Conservation (phyloP, 2,113 vertebrate species). For the Lutjanus erythropterus region DNA sequence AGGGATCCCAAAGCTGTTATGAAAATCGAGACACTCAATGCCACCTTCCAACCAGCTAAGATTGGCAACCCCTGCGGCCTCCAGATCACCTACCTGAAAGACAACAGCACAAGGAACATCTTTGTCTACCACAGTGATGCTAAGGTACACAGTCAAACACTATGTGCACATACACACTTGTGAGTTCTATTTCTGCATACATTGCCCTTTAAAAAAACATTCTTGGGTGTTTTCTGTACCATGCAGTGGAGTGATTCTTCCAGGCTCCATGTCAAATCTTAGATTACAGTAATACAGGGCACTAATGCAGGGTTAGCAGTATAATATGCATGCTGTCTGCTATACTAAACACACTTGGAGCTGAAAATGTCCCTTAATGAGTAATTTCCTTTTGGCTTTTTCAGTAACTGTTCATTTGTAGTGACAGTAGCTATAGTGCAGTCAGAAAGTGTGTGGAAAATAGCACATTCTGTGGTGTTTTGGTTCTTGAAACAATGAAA, state of each 20-base stretch:
- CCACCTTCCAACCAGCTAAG: constrained; percentile 94
- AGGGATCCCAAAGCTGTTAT: constrained; percentile 95
- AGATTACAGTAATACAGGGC: background rate
- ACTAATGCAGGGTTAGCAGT: background rate
- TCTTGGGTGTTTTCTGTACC: background rate
- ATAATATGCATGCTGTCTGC: background rate
- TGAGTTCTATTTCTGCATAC: background rate
- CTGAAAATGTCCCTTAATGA: constrained; percentile 1
- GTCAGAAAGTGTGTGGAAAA: background rate
- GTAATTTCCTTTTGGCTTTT: background rate
- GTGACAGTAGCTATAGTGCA: background rate
- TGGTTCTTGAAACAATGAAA: background rate
- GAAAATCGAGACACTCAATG: constrained; percentile 94
- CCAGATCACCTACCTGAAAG: constrained; percentile 96
- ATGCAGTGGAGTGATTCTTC: background rate
- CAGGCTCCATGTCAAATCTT: background rate
- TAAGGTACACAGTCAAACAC: constrained; percentile 84
- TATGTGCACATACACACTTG: background rate
- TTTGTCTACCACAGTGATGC: constrained; percentile 95
- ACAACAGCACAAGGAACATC: constrained; percentile 96
- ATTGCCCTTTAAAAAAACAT: background rate
- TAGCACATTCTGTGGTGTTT: background rate
- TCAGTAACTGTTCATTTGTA: background rate
- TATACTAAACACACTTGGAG: background rate
- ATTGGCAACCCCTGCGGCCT: constrained; percentile 93